Evolutionary conservation across 2,113 vertebrate genomes (phyloP), one percentile per base, ranked within the genome.

Genomic region (Salvator merianae): DNA sequence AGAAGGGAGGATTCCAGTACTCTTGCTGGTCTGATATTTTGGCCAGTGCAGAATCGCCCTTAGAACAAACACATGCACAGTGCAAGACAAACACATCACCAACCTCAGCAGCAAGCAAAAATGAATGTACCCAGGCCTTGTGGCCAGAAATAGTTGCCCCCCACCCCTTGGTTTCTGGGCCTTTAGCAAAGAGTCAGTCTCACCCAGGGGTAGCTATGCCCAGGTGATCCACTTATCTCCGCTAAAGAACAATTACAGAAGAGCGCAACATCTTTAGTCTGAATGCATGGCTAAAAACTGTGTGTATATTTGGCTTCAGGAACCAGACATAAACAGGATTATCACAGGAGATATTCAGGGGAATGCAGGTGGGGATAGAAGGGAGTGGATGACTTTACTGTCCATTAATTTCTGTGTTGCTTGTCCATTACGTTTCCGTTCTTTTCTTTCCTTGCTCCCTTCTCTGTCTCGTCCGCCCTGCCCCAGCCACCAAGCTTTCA

Each of bases 401-500:
- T 43, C 22, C 50, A 84, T 53, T 50, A 16, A 74, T 70, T 62
- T 59, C 69, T 40, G 36, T 73, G 53, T 85, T 47, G 7, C 47
- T 73, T 72, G 65, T 50, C 70, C 69, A 72, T 79, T 85, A 43
- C 47, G 20, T 47, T 85, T 73, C 68, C 30, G 71, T 78, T 84
- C 68, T 84, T 53, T 43, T 72, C 53, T 34, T 36, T 13, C 24
- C n/a, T 71, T 24, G 53, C 53, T 72, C 32, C 69, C 69, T 81
- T 77, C 50, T 84, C 30, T 68, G 66, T 68, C 77, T 79, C 84
- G 50, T 91, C 85, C 91, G 88, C 92, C 88, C 88, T 77, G 1
- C 86, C 77, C 94, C 96, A 92, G 97, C 96, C 93, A 95, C 96
- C 69, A 96, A 96, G 90, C 95, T 97, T 90, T 96, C 96, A 77